Evolutionary conservation across 2,888 invertebrate species (phyloP).

Genomic region (Theretra japonica): DNA sequence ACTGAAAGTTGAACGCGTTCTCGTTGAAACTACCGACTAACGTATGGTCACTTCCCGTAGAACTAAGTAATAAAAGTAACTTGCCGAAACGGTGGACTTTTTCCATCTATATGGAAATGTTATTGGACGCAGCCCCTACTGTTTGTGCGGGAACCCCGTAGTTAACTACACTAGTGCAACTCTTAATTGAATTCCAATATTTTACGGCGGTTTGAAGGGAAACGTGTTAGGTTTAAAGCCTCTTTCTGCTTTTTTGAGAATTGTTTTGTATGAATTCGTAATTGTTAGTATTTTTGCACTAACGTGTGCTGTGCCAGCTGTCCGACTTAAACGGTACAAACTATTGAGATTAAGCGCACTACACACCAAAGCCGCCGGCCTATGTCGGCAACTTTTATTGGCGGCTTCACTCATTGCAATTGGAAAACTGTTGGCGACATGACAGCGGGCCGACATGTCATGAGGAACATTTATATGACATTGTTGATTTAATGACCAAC

Average conservation of each 20-base stretch:
- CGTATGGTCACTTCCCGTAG: conserved; percentile 31
- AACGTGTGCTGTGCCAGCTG: too few relatives aligned
- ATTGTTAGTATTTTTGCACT: neutral
- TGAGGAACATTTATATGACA: too few relatives aligned
- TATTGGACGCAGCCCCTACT: conserved; percentile 24
- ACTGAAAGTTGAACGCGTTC: conserved; percentile 19
- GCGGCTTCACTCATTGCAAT: too few relatives aligned
- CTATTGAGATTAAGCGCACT: too few relatives aligned
- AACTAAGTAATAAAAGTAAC: conserved; percentile 30
- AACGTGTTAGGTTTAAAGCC: neutral
- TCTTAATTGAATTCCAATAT: conserved; percentile 15
- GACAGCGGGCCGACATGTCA: too few relatives aligned
- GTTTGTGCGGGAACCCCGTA: neutral
- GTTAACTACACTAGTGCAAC: neutral
- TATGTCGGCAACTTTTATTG: too few relatives aligned
- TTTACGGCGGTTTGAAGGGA: conserved; percentile 2
- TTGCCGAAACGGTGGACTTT: conserved; percentile 32
- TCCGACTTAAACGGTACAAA: too few relatives aligned
- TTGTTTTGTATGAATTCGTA: neutral
- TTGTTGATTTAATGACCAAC: too few relatives aligned
- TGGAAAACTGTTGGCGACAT: too few relatives aligned
- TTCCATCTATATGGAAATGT: conserved; percentile 37
- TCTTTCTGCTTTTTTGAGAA: neutral
- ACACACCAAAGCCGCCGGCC: too few relatives aligned
- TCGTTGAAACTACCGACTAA: conserved; percentile 24